Evolutionary conservation across 2,888 invertebrate genomes (phyloP).

Genomic region (Helobdella robusta): DNA sequence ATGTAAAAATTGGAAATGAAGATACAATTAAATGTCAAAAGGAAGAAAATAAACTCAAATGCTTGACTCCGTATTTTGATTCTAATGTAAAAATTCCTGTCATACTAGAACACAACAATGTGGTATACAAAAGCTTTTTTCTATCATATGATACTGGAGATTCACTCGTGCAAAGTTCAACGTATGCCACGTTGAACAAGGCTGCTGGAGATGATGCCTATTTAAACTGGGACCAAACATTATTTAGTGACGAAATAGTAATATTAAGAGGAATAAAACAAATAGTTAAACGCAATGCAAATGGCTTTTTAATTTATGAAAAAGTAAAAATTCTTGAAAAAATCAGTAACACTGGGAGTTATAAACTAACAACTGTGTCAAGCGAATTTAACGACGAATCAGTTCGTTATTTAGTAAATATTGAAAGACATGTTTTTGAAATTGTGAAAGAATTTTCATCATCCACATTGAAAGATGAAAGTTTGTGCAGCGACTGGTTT

Average conservation of each 20-base stretch:
- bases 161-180: neutral
- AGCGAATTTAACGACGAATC: no score
- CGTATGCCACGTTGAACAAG: neutral
- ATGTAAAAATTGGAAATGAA: constrained; percentile 11
- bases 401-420: no score
- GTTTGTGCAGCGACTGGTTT: no score
- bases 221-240: no score
- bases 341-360: no score
- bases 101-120: neutral
- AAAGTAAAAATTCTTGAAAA: no score
- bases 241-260: neutral
- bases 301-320: no score
- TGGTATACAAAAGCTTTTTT: constrained; percentile 12
- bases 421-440: no score
- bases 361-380: no score
- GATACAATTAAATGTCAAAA: neutral
- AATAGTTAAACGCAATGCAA: no score
- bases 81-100: neutral
- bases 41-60: neutral
- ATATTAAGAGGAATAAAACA: neutral
- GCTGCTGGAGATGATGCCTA: neutral
- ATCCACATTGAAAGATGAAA: no score
- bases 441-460: no score
- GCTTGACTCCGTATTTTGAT: constrained; percentile 19
- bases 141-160: neutral